A percentile compares a stretch with the other conserved stretches of the same genome.
phyloP scores from a whole-genome alignment of 2,888 invertebrate species.

The Tipula helvola region DNA sequence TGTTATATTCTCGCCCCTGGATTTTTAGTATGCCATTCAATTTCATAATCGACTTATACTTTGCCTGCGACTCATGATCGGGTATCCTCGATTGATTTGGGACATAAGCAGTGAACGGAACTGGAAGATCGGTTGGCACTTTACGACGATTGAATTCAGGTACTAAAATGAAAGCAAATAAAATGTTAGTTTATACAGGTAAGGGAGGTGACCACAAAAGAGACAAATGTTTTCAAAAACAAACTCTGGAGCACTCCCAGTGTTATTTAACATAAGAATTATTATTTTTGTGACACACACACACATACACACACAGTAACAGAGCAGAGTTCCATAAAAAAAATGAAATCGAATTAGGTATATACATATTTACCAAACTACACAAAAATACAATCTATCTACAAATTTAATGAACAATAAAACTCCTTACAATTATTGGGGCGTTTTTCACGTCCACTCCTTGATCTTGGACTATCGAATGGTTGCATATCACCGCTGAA shows the following conservation, averaged over 20 bases:
- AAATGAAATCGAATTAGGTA: not conserved
- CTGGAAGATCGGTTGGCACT: slow-evolving; percentile 44
- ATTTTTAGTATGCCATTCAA: slow-evolving; percentile 83
- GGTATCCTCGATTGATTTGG: slow-evolving; percentile 35
- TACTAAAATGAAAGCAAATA: slow-evolving; percentile 17
- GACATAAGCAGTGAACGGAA: slow-evolving; percentile 39
- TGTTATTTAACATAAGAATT: not conserved
- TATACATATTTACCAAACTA: not conserved
- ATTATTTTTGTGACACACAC: not conserved
- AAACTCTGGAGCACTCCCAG: not conserved
- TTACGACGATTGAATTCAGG: slow-evolving; percentile 40
- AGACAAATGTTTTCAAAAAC: not conserved
- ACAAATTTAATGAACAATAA: not conserved
- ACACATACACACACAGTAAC: not conserved
- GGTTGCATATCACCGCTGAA: slow-evolving; percentile 28
- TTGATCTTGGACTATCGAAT: slow-evolving; percentile 34
- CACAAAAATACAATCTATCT: not conserved
- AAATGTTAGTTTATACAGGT: not conserved
- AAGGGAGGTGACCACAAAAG: not conserved
- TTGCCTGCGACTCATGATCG: slow-evolving; percentile 62
- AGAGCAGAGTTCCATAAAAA: not conserved
- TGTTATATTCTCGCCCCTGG: slow-evolving; percentile 62
- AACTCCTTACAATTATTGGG: slow-evolving; percentile 54
- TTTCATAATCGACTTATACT: slow-evolving; percentile 85
- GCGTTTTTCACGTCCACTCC: slow-evolving; percentile 44